A percentile compares a stretch with the other conserved stretches of the same genome.
These are phyloP conservation scores for Proterorhinus semilunaris DNA, from an alignment of 2,113 vertebrate species.

Conservation along the genomic window DNA sequence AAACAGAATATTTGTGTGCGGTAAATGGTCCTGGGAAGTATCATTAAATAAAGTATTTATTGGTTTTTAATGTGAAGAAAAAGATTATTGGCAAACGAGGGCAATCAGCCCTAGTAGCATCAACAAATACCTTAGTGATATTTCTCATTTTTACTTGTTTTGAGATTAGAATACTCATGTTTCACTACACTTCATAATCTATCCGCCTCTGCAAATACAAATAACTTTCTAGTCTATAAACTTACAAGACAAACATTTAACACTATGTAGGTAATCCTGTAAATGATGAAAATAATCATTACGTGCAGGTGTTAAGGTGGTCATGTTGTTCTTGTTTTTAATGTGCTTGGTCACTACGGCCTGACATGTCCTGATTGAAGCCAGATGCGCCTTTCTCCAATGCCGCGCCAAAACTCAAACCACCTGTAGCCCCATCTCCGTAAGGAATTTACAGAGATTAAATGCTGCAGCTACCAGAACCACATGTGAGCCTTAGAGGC, in stretches of 20 bases:
- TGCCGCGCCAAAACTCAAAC: constrained; percentile 67
- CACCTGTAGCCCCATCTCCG: constrained; percentile 66
- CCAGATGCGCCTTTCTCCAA: constrained; percentile 59
- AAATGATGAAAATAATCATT: constrained; percentile 3
- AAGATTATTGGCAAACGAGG: too few species aligned
- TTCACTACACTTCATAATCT: too few species aligned
- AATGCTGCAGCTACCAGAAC: constrained; percentile 65
- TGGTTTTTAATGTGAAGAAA: too few species aligned
- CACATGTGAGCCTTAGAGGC: constrained; percentile 56
- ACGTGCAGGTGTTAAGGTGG: constrained; percentile 2
- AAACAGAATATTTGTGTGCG: too few species aligned
- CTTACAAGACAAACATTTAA: constrained; percentile 6
- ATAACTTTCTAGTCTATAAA: background rate
- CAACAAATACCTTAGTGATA: too few species aligned
- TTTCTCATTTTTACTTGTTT: too few species aligned
- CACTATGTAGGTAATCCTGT: background rate
- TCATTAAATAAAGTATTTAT: too few species aligned
- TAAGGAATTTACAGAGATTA: constrained; percentile 64
- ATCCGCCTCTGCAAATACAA: background rate
- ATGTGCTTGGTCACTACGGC: constrained; percentile 34
- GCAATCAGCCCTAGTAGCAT: too few species aligned
- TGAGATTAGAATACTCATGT: background rate
- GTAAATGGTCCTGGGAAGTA: too few species aligned
- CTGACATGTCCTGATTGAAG: constrained; percentile 53
- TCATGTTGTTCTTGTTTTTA: constrained; percentile 15